Conservation (phyloP, 2,797 vertebrate species). For the Chelmon rostratus region DNA sequence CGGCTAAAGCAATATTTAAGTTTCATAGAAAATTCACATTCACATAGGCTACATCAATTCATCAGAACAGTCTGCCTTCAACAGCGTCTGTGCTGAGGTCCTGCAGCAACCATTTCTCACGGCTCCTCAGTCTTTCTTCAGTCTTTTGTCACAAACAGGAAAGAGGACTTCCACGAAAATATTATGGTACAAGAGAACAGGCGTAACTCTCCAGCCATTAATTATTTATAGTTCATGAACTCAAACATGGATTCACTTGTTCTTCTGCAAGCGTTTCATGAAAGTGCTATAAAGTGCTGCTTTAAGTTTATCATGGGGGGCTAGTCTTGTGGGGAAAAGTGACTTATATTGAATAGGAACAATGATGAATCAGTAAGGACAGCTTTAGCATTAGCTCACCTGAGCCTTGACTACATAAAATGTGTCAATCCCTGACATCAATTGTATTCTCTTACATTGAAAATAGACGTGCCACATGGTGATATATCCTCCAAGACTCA, state of each 20-base stretch:
- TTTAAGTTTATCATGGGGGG: constrained; percentile 26
- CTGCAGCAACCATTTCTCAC: constrained; percentile 19
- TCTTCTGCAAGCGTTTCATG: constrained; percentile 11
- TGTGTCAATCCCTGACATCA: background rate
- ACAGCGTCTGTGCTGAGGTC: constrained; percentile 16
- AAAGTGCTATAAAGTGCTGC: constrained; percentile 64
- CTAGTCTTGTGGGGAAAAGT: background rate
- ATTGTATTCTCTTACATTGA: background rate
- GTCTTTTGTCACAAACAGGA: constrained; percentile 48
- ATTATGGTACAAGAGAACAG: constrained; percentile 41
- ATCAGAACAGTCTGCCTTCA: constrained; percentile 13
- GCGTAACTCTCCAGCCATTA: constrained; percentile 8
- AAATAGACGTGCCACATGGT: constrained; percentile 15
- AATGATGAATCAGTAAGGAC: background rate
- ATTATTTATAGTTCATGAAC: constrained; percentile 42
- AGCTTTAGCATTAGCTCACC: constrained; percentile 16
- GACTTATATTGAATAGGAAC: constrained; percentile 28
- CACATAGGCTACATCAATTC: constrained; percentile 27
- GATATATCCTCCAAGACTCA: constrained; percentile 28
- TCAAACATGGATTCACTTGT: constrained; percentile 29
- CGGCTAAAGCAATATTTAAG: constrained; percentile 46
- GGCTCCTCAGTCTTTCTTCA: constrained; percentile 4
- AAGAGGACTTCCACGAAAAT: constrained; percentile 40
- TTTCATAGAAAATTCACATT: constrained; percentile 63
- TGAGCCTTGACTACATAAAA: constrained; percentile 15